phyloP scores from a whole-genome alignment of 2,888 invertebrate species.

The Iphiclides podalirius region DNA sequence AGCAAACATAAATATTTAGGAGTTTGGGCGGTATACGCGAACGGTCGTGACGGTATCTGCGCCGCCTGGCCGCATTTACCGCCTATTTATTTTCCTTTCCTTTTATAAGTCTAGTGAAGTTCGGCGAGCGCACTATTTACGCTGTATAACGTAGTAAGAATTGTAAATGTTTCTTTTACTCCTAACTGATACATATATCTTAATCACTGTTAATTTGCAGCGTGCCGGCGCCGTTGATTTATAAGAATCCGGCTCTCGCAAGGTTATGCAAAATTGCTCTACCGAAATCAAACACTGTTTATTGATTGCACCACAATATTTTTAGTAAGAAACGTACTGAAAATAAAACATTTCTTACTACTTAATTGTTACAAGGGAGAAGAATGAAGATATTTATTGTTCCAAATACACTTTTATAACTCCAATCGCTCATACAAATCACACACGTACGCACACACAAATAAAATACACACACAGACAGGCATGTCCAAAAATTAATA shows the following conservation, averaged over 20 bases:
- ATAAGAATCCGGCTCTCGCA: not conserved
- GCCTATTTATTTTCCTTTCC: constrained; percentile 12
- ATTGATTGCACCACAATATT: no score
- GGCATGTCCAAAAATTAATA: no score
- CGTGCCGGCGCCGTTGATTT: not conserved
- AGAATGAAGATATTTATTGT: no score
- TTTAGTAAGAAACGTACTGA: no score
- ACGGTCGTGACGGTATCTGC: constrained; percentile 43
- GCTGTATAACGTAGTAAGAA: constrained; percentile 11
- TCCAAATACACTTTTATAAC: no score
- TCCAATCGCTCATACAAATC: no score
- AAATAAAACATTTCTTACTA: no score
- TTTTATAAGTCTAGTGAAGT: constrained; percentile 6
- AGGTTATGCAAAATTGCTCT: not conserved
- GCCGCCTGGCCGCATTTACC: constrained; percentile 9
- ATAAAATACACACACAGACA: no score
- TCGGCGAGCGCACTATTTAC: not conserved
- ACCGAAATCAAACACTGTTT: not conserved
- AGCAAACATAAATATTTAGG: constrained; percentile 60
- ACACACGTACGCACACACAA: no score
- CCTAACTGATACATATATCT: not conserved
- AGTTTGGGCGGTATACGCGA: constrained; percentile 46
- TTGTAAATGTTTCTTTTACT: constrained; percentile 1
- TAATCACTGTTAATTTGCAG: not conserved
- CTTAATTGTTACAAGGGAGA: no score